These are phyloP conservation scores for Rhineura floridana DNA, from an alignment of 2,113 vertebrate genomes.

Conservation along the genomic window DNA sequence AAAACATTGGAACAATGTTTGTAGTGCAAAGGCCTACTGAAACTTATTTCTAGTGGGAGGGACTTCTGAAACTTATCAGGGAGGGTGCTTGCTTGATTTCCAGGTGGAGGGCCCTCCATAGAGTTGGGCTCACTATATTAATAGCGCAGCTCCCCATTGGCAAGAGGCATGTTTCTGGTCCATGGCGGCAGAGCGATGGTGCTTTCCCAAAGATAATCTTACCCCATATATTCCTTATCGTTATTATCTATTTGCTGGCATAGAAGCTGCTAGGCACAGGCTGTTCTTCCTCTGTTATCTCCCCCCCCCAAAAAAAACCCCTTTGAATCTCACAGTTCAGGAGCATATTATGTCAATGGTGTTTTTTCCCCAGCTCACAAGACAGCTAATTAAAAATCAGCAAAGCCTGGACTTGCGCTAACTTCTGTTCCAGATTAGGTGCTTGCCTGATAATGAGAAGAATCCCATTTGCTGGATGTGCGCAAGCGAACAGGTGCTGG, in stretches of 20 bases:
- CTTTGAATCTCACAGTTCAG: background rate
- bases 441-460: background rate
- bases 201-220: background rate
- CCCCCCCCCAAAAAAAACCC: background rate
- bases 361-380: accelerated
- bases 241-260: background rate
- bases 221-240: background rate
- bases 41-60: background rate
- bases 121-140: background rate
- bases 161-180: background rate
- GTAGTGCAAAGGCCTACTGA: background rate
- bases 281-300: background rate
- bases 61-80: background rate
- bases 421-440: background rate
- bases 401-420: accelerated
- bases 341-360: background rate
- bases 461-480: background rate
- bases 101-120: background rate
- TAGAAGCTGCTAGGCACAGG: background rate
- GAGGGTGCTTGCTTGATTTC: too few relatives aligned
- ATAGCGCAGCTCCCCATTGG: too few relatives aligned
- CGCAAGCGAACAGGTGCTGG: constrained; percentile 3
- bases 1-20: too few relatives aligned
- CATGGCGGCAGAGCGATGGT: background rate
- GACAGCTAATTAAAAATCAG: constrained; percentile 33